Evolutionary conservation across 2,113 vertebrate species (phyloP).

Genomic region (Enhydra lutris): DNA sequence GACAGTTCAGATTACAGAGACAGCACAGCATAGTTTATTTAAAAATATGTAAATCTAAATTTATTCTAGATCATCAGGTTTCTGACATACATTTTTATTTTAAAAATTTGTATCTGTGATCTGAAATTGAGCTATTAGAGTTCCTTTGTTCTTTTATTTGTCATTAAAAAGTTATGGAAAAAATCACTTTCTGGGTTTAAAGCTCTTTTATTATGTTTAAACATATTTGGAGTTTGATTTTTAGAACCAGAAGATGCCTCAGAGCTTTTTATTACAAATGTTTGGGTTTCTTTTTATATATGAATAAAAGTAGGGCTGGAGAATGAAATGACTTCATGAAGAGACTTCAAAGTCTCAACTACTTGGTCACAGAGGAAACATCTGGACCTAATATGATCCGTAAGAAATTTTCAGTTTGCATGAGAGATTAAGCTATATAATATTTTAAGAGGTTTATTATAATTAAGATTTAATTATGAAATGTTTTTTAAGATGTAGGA

Average conservation of each 20-base stretch:
- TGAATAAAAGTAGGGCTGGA: not conserved
- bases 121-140: not conserved
- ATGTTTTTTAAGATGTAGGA: not conserved
- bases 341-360: not conserved
- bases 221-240: not conserved
- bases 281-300: not conserved
- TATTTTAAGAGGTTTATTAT: not conserved
- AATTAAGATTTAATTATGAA: not conserved
- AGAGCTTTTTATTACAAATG: not conserved
- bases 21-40: not conserved
- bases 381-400: not conserved
- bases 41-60: not conserved
- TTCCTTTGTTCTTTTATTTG: not conserved
- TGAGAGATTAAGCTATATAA: conserved; percentile 8
- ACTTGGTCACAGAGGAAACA: not conserved
- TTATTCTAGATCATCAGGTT: not conserved
- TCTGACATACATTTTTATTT: conserved; percentile 3
- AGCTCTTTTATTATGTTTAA: not conserved
- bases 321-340: not conserved
- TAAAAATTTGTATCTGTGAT: not conserved
- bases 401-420: not conserved
- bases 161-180: not conserved
- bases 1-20: not conserved
- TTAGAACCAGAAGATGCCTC: not conserved
- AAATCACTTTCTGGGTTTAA: conserved; percentile 6